Evolutionary conservation across 1,140 invertebrate genomes (phyloP).

Genomic region (Goniozus legneri): DNA sequence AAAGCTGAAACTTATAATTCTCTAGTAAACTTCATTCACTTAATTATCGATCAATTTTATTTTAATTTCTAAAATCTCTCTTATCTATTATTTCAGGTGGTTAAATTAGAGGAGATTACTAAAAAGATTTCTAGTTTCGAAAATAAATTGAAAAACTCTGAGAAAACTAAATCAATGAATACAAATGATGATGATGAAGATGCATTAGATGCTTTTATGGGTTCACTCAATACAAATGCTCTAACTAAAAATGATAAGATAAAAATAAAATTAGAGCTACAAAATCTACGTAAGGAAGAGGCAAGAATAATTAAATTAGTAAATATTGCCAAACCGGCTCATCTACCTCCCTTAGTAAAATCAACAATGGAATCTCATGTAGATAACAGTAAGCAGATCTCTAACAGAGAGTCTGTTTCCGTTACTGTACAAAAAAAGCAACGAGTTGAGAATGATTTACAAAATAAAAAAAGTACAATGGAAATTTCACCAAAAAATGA

Average conservation of each 20-base stretch:
- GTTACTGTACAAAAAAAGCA: no score
- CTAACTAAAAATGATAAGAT: conserved; percentile 48
- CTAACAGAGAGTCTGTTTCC: no score
- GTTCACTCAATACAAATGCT: conserved; percentile 53
- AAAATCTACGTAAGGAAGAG: conserved; percentile 69
- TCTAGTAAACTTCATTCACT: conserved; percentile 64
- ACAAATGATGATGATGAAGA: conserved; percentile 52
- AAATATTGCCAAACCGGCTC: conserved; percentile 74
- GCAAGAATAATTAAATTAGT: conserved; percentile 66
- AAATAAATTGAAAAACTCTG: conserved; percentile 54
- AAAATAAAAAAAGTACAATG: neutral
- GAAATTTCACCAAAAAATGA: neutral
- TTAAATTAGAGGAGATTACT: conserved; percentile 64
- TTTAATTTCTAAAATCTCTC: conserved; percentile 8
- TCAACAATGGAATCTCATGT: no score
- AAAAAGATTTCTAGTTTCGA: conserved; percentile 62
- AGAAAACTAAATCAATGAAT: conserved; percentile 8
- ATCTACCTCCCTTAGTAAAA: conserved; percentile 63
- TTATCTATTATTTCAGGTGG: conserved; percentile 54
- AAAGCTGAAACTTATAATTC: conserved; percentile 76
- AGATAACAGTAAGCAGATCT: no score
- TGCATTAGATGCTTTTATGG: conserved; percentile 73
- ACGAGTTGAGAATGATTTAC: neutral
- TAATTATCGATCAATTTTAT: conserved; percentile 1
- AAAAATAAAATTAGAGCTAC: conserved; percentile 56